These are phyloP conservation scores for Ostrea edulis DNA, from an alignment of 1,140 invertebrate genomes.

Conservation along the genomic window DNA sequence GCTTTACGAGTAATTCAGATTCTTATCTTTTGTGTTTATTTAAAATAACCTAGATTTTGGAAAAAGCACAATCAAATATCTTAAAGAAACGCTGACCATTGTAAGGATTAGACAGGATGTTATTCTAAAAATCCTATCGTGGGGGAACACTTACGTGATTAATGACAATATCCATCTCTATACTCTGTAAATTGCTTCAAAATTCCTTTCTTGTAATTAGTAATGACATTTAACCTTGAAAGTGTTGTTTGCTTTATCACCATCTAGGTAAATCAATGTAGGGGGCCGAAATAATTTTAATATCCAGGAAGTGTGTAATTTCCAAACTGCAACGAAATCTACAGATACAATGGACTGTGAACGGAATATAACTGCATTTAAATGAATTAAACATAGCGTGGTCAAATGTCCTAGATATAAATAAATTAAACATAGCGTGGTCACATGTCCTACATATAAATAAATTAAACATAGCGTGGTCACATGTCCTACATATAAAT, in stretches of 20 bases:
- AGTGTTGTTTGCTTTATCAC: neutral
- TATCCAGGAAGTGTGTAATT: neutral
- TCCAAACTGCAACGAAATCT: neutral
- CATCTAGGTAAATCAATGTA: neutral
- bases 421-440: no score
- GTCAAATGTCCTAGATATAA: no score
- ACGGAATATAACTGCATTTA: no score
- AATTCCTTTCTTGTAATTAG: neutral
- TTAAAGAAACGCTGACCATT: neutral
- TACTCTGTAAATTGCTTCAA: neutral
- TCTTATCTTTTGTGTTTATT: conserved; percentile 20
- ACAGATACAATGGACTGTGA: no score
- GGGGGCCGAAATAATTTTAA: neutral
- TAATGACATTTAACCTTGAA: neutral
- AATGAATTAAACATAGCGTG: no score
- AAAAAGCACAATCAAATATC: neutral
- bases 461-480: no score
- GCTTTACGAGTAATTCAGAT: conserved; percentile 1
- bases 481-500: no score
- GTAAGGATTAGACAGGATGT: neutral
- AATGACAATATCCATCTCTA: neutral
- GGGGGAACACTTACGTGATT: neutral
- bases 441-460: no score
- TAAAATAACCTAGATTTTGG: neutral
- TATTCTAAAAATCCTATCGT: neutral